A percentile compares a stretch with the other conserved stretches of the same genome.
These are phyloP conservation scores for Stenolophus ochropezus DNA, from an alignment of 2,888 invertebrate genomes.

Conservation along the genomic window DNA sequence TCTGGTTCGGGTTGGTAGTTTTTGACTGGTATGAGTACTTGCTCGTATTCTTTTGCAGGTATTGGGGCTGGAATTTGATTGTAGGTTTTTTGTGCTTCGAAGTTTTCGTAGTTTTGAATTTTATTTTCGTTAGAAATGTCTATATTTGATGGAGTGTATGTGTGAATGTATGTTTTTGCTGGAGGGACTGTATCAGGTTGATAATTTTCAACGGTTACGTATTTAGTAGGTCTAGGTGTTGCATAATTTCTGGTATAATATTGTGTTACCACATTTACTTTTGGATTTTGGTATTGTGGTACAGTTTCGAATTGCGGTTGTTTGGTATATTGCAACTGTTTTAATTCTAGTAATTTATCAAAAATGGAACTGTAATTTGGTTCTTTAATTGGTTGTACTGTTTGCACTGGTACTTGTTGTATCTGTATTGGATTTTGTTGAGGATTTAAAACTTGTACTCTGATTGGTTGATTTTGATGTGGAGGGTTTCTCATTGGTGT, in stretches of 20 bases:
- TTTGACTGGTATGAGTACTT: not conserved
- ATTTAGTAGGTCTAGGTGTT: constrained; percentile 61
- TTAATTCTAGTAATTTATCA: constrained; percentile 70
- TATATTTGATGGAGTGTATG: constrained; percentile 70
- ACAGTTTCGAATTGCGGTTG: constrained; percentile 53
- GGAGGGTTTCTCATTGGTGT: constrained; percentile 71
- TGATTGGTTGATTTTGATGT: constrained; percentile 48
- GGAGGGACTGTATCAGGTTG: constrained; percentile 57
- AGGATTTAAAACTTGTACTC: constrained; percentile 37
- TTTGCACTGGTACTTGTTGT: not conserved
- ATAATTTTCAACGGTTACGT: constrained; percentile 62
- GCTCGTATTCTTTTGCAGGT: constrained; percentile 16
- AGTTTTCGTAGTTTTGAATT: constrained; percentile 51
- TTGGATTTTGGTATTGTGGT: constrained; percentile 49
- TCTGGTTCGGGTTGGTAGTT: constrained; percentile 16
- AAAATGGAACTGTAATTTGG: constrained; percentile 70
- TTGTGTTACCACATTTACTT: constrained; percentile 41
- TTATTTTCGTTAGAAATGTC: constrained; percentile 66
- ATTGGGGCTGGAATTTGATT: constrained; percentile 43
- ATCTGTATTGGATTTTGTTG: constrained; percentile 59
- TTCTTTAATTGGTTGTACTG: constrained; percentile 65
- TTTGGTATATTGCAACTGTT: constrained; percentile 66
- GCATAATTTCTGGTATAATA: constrained; percentile 57
- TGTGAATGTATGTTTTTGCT: constrained; percentile 69
- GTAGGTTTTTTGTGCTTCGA: constrained; percentile 52